phyloP scores from a whole-genome alignment of 2,888 invertebrate species.

The Campoplex nolae region DNA sequence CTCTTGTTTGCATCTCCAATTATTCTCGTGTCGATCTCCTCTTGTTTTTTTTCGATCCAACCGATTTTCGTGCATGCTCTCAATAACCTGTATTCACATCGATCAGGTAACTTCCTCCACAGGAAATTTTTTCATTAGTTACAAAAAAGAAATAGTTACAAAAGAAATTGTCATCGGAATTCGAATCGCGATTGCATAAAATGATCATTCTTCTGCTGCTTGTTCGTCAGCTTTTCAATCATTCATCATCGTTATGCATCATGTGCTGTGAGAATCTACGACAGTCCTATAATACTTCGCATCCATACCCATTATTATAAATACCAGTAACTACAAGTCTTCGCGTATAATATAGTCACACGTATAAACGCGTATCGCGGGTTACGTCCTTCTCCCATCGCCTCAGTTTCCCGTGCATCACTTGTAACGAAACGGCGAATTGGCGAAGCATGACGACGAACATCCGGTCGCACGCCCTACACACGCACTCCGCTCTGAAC shows the following conservation, averaged over 20 bases:
- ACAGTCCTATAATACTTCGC: conserved; percentile 7
- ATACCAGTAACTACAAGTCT: conserved; percentile 17
- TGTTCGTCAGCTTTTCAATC: not conserved
- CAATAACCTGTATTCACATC: not conserved
- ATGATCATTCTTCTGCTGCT: not conserved
- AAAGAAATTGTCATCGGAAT: not conserved
- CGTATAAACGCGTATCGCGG: conserved; percentile 46
- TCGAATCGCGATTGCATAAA: not conserved
- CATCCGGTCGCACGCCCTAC: conserved; percentile 83
- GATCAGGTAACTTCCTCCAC: not conserved
- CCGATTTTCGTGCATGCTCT: conserved; percentile 14
- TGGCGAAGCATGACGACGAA: conserved; percentile 81
- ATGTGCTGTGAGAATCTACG: conserved; percentile 3
- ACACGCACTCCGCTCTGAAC: conserved; percentile 70
- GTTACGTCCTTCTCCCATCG: conserved; percentile 41
- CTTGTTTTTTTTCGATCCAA: not conserved
- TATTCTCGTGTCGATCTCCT: conserved; percentile 26
- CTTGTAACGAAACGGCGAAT: conserved; percentile 72
- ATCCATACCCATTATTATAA: conserved; percentile 21
- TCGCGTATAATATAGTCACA: conserved; percentile 25
- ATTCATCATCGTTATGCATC: not conserved
- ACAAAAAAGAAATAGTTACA: not conserved
- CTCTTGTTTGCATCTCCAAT: conserved; percentile 56
- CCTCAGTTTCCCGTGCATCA: conserved; percentile 56
- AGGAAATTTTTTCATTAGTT: not conserved